These are phyloP conservation scores for Palythoa grandiflora DNA, from an alignment of 92 coral and sea anemone species.

Conservation along the genomic window DNA sequence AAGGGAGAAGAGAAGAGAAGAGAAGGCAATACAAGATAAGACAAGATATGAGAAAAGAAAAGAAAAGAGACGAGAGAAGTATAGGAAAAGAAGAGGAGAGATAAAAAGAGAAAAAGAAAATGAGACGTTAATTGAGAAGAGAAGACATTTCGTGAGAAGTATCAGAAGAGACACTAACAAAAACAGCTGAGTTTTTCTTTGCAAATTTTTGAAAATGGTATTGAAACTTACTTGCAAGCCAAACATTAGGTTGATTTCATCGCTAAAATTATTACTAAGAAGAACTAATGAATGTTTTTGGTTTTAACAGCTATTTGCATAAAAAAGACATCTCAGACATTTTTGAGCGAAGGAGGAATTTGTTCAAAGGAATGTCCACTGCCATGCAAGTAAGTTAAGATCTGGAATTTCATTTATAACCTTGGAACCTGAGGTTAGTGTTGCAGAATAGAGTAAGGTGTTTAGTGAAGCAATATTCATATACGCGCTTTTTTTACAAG, in stretches of 20 bases:
- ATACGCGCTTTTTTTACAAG: too few relatives aligned
- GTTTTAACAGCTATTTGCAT: constrained; percentile 18
- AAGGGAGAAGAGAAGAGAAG: neutral
- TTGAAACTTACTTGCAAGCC: neutral
- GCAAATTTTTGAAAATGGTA: too few relatives aligned
- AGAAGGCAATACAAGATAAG: neutral
- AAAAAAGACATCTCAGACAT: neutral
- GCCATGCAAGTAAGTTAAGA: constrained; percentile 23
- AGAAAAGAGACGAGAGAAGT: neutral
- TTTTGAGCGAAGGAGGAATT: neutral
- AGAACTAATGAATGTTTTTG: too few relatives aligned
- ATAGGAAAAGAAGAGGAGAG: neutral
- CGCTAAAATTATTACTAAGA: too few relatives aligned
- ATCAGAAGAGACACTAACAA: too few relatives aligned
- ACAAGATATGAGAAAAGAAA: too few relatives aligned
- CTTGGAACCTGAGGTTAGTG: neutral
- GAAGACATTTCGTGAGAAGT: too few relatives aligned
- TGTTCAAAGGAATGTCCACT: constrained; percentile 36
- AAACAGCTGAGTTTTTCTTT: too few relatives aligned
- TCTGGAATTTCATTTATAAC: neutral
- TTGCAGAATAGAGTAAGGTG: too few relatives aligned
- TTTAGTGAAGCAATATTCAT: neutral
- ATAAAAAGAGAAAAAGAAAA: neutral
- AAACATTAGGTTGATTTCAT: neutral
- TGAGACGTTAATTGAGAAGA: too few relatives aligned